Evolutionary conservation across 1,140 invertebrate genomes (phyloP).

Genomic region (Antheraea pernyi): DNA sequence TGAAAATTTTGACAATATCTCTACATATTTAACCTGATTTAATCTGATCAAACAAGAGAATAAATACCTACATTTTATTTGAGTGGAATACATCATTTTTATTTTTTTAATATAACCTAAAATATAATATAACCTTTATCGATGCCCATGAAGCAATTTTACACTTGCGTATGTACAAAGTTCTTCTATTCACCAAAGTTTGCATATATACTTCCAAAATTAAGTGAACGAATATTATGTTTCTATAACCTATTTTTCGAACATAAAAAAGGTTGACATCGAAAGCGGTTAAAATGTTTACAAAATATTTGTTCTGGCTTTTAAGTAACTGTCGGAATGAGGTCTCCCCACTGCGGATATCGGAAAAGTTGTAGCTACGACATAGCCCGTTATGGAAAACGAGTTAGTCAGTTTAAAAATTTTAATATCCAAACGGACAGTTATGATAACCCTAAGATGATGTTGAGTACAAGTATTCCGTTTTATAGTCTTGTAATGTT

Average conservation of each 20-base stretch:
- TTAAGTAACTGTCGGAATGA: slow-evolving; percentile 3
- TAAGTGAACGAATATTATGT: too few species aligned
- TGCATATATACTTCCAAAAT: too few species aligned
- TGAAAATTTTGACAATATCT: too few species aligned
- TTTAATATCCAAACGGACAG: slow-evolving; percentile 3
- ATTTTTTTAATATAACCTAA: too few species aligned
- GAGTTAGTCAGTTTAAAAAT: background rate
- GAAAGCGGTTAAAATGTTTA: background rate
- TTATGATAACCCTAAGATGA: slow-evolving; percentile 11
- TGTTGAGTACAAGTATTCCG: background rate
- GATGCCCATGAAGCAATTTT: too few species aligned
- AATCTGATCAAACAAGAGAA: too few species aligned
- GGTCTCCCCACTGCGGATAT: slow-evolving; percentile 13
- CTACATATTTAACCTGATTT: too few species aligned
- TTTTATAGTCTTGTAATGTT: background rate
- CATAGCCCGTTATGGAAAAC: background rate
- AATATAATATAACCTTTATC: too few species aligned
- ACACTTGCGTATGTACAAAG: too few species aligned
- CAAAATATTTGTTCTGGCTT: slow-evolving; percentile 10
- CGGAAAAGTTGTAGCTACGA: slow-evolving; percentile 6
- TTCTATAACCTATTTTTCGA: background rate
- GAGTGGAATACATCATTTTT: too few species aligned
- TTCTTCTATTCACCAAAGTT: too few species aligned
- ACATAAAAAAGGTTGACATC: background rate
- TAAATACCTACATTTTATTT: too few species aligned